Conservation (phyloP, 1,140 invertebrate species). For the Pararge aegeria region DNA sequence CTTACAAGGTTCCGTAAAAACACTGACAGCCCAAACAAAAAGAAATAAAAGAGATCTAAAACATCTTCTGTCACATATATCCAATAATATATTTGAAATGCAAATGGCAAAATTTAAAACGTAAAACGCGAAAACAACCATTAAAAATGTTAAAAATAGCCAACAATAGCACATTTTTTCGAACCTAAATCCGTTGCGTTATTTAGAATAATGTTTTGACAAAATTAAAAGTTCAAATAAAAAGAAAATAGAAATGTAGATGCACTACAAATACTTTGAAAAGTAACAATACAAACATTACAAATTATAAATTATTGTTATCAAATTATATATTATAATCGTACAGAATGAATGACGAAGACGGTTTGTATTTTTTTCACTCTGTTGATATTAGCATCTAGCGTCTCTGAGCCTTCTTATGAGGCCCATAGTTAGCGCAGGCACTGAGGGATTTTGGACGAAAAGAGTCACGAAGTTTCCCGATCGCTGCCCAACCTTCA, state of each 20-base stretch:
- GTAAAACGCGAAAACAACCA: not conserved
- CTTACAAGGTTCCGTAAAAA: too few species aligned
- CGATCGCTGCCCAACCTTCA: too few species aligned
- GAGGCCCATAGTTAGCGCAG: too few species aligned
- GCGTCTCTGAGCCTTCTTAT: too few species aligned
- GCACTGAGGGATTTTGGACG: too few species aligned
- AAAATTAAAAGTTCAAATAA: not conserved
- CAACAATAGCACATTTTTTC: not conserved
- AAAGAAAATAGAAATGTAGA: too few species aligned
- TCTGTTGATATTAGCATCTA: too few species aligned
- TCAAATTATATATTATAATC: not conserved
- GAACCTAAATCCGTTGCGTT: not conserved
- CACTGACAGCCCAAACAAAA: too few species aligned
- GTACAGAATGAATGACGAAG: conserved; percentile 13
- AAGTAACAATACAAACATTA: too few species aligned
- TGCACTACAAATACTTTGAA: too few species aligned
- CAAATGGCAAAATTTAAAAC: not conserved
- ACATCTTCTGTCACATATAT: not conserved
- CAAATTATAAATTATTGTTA: too few species aligned
- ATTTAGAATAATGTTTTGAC: not conserved
- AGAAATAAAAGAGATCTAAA: not conserved
- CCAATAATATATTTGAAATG: not conserved
- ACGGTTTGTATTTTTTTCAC: conserved; percentile 8
- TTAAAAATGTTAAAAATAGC: not conserved
- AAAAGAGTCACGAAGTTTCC: too few species aligned